A percentile compares a stretch with the other conserved stretches of the same genome.
These are phyloP conservation scores for Chaetodon trifascialis DNA, from an alignment of 2,113 vertebrate species.

Conservation along the genomic window DNA sequence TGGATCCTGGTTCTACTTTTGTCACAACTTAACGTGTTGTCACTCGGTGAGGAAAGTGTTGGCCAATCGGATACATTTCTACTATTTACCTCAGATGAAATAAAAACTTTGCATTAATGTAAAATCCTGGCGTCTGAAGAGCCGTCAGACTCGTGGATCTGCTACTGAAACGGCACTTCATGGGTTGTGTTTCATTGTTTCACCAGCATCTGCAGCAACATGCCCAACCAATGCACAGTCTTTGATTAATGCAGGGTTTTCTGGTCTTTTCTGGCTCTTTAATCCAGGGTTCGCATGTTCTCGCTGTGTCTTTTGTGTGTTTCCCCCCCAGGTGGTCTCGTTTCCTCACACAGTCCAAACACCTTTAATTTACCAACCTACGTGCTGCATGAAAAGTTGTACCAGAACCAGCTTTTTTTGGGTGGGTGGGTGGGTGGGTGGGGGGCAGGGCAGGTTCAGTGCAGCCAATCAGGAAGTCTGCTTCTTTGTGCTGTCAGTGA, in stretches of 20 bases:
- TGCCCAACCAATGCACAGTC: too few relatives aligned
- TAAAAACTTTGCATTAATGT: too few relatives aligned
- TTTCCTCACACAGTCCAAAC: not conserved
- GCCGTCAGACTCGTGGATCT: too few relatives aligned
- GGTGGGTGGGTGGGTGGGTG: not conserved
- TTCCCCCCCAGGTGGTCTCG: not conserved
- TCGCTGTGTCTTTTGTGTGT: not conserved
- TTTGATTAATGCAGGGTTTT: not conserved
- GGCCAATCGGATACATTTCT: too few relatives aligned
- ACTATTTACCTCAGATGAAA: too few relatives aligned
- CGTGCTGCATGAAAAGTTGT: not conserved
- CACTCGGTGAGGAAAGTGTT: too few relatives aligned
- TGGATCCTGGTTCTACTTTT: too few relatives aligned
- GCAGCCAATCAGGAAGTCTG: conserved; percentile 39
- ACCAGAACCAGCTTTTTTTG: not conserved
- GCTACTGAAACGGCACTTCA: too few relatives aligned
- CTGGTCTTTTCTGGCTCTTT: not conserved
- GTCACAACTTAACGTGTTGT: too few relatives aligned
- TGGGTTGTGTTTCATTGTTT: too few relatives aligned
- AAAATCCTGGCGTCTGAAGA: too few relatives aligned
- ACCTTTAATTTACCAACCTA: not conserved
- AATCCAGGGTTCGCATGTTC: not conserved
- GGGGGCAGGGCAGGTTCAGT: not conserved
- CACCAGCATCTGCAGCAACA: too few relatives aligned
- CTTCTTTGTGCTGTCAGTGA: conserved; percentile 19